These are phyloP conservation scores for Frankliniella fusca DNA, from an alignment of 2,888 invertebrate species.

Conservation along the genomic window DNA sequence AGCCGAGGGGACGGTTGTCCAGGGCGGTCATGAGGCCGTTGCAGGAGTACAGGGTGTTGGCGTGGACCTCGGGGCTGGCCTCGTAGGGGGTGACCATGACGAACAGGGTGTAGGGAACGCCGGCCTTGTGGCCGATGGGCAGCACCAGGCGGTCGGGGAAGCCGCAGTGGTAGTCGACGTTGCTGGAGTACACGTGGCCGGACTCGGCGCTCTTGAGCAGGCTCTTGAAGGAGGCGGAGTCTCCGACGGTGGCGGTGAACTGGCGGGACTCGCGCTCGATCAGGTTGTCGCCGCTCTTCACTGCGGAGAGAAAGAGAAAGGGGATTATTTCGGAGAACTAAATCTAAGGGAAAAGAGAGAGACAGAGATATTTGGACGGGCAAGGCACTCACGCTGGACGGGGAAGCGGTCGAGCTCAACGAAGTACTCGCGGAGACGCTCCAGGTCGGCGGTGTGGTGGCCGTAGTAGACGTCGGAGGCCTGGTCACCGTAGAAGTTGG, in stretches of 20 bases:
- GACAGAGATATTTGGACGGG: slow-evolving; percentile 18
- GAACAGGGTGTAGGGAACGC: slow-evolving; percentile 59
- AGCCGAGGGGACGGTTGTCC: slow-evolving; percentile 64
- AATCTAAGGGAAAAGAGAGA: background rate
- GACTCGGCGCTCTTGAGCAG: slow-evolving; percentile 60
- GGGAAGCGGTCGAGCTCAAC: slow-evolving; percentile 62
- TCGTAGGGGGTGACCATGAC: slow-evolving; percentile 56
- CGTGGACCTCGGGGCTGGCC: slow-evolving; percentile 31
- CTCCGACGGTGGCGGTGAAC: slow-evolving; percentile 59
- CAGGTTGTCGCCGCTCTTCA: slow-evolving; percentile 61
- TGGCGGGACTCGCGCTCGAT: slow-evolving; percentile 65
- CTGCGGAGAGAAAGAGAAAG: slow-evolving; percentile 35
- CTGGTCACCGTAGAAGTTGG: slow-evolving; percentile 43
- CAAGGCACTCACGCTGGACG: slow-evolving; percentile 49
- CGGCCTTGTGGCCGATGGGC: slow-evolving; percentile 61
- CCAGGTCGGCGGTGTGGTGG: slow-evolving; percentile 34
- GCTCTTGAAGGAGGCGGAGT: slow-evolving; percentile 61
- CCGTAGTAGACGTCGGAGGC: slow-evolving; percentile 30
- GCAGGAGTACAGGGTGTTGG: slow-evolving; percentile 49
- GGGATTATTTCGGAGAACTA: slow-evolving; percentile 42
- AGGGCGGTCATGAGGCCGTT: slow-evolving; percentile 47
- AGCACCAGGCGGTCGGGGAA: slow-evolving; percentile 60
- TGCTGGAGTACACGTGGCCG: slow-evolving; percentile 47
- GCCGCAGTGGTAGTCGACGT: slow-evolving; percentile 53
- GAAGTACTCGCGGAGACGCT: slow-evolving; percentile 54